Evolutionary conservation across 2,113 vertebrate genomes (phyloP).

Genomic region (Plecotus auritus): DNA sequence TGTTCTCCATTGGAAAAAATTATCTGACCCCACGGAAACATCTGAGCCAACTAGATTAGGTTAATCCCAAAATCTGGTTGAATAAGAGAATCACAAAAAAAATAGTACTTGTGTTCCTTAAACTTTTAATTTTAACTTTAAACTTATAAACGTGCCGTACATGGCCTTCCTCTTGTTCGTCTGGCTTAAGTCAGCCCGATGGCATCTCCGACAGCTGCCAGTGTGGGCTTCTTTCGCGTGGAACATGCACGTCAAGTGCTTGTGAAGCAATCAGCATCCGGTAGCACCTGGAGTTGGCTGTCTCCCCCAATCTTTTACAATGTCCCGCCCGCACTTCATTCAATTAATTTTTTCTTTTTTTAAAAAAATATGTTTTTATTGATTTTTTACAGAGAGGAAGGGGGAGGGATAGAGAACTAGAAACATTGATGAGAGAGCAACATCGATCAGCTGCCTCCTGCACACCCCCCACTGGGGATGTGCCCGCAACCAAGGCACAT

Average conservation of each 20-base stretch:
- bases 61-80: not conserved
- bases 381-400: no score
- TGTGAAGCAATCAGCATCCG: accelerated
- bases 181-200: not conserved
- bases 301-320: not conserved
- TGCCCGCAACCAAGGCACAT: no score
- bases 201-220: not conserved
- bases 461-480: no score
- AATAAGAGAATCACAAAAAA: not conserved
- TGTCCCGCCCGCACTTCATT: not conserved
- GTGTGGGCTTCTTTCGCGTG: not conserved
- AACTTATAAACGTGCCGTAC: not conserved
- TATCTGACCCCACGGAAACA: not conserved
- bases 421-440: no score
- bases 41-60: not conserved
- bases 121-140: not conserved
- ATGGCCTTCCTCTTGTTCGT: not conserved
- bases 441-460: no score
- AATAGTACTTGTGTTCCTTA: not conserved
- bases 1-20: not conserved
- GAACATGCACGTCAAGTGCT: not conserved
- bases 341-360: not conserved
- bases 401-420: no score
- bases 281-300: not conserved
- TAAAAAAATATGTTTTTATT: no score